phyloP scores from a whole-genome alignment of 1,140 invertebrate species.

The Aphidius gifuensis region DNA sequence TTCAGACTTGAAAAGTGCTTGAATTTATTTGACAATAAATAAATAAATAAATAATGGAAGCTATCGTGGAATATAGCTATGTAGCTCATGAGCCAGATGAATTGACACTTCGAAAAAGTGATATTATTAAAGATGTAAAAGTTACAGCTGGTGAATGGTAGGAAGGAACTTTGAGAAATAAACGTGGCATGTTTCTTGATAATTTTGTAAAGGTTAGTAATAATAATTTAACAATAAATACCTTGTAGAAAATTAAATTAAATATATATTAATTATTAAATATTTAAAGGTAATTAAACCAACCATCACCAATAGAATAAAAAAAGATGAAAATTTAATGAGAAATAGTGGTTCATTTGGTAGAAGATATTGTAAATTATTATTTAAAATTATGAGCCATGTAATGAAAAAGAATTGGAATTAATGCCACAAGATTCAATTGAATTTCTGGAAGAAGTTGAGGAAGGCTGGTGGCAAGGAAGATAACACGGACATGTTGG shows the following conservation, averaged over 20 bases:
- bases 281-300: not conserved
- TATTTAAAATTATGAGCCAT: conserved; percentile 85
- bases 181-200: conserved; percentile 94
- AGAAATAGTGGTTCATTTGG: conserved; percentile 44
- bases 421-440: conserved; percentile 84
- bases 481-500: conserved; percentile 70
- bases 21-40: too few species aligned
- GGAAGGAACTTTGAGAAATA: conserved; percentile 84
- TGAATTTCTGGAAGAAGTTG: conserved; percentile 83
- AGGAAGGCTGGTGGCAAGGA: conserved; percentile 89
- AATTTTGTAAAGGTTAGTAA: conserved; percentile 82
- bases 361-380: conserved; percentile 72
- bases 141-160: conserved; percentile 92
- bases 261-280: not conserved
- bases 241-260: too few species aligned
- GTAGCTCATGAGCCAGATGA: conserved; percentile 78
- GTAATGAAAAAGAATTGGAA: conserved; percentile 86
- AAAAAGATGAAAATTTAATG: conserved; percentile 36
- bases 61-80: conserved; percentile 79
- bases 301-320: conserved; percentile 8
- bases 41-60: conserved; percentile 59
- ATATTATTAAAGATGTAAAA: conserved; percentile 81
- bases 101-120: conserved; percentile 82
- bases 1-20: too few species aligned
- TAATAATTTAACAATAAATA: not conserved